phyloP scores from a whole-genome alignment of 2,888 invertebrate genomes.

The Laothoe populi region DNA sequence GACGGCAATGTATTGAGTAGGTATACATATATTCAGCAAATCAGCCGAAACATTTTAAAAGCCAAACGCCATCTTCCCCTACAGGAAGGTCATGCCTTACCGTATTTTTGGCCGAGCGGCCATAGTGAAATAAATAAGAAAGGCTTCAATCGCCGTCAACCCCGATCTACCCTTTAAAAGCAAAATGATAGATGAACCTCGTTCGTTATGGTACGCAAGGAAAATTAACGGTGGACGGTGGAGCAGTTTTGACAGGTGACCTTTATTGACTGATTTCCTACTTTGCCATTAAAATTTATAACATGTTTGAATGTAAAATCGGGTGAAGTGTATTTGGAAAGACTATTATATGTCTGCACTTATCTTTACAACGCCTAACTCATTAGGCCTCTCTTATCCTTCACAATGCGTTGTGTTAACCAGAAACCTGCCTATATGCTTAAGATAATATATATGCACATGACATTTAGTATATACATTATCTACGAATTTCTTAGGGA shows the following conservation, averaged over 20 bases:
- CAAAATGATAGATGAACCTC: constrained; percentile 76
- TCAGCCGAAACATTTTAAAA: neutral
- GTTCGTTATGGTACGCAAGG: constrained; percentile 56
- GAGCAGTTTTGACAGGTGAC: constrained; percentile 42
- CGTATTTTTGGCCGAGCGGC: constrained; percentile 69
- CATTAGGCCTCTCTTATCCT: too few relatives aligned
- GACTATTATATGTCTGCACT: too few relatives aligned
- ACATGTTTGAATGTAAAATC: constrained; percentile 11
- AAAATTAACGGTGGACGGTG: constrained; percentile 50
- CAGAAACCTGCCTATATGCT: too few relatives aligned
- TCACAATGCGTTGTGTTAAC: too few relatives aligned
- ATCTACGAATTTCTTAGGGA: too few relatives aligned
- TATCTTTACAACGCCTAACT: too few relatives aligned
- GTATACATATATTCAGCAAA: too few relatives aligned
- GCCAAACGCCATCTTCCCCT: constrained; percentile 46
- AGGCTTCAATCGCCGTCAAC: constrained; percentile 74
- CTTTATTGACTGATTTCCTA: constrained; percentile 26
- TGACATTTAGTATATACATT: too few relatives aligned
- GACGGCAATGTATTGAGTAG: too few relatives aligned
- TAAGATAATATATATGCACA: too few relatives aligned
- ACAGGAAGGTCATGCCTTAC: constrained; percentile 65
- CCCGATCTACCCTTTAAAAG: constrained; percentile 76
- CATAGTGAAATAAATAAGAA: constrained; percentile 74
- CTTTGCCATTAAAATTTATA: constrained; percentile 12
- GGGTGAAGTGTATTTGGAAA: neutral